Evolutionary conservation across 2,888 invertebrate genomes (phyloP).

Genomic region (Muscina levida): DNA sequence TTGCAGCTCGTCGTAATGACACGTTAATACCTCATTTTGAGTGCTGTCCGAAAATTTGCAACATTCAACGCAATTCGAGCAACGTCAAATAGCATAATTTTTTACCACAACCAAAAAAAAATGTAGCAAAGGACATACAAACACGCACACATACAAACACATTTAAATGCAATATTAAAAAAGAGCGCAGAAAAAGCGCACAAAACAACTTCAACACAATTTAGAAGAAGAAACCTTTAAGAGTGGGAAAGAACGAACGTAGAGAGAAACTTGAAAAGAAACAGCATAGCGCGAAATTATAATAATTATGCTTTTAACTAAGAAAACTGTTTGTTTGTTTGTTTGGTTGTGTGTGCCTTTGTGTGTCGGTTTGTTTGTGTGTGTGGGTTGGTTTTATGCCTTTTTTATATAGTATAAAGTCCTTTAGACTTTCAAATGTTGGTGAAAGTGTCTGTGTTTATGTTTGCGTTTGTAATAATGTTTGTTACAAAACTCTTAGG

Average conservation of each 20-base stretch:
- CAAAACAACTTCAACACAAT: background rate
- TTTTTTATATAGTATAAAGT: background rate
- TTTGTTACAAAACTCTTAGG: too few species aligned
- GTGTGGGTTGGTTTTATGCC: background rate
- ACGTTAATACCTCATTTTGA: background rate
- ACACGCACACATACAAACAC: too few species aligned
- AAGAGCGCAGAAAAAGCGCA: too few species aligned
- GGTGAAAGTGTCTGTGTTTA: background rate
- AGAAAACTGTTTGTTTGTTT: constrained; percentile 26
- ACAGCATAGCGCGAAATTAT: constrained; percentile 25
- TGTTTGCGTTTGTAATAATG: background rate
- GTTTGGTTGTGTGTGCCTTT: constrained; percentile 1
- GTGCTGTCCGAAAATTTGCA: too few species aligned
- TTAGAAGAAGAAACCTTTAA: background rate
- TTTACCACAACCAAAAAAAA: too few species aligned
- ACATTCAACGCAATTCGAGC: too few species aligned
- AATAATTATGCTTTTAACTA: constrained; percentile 31
- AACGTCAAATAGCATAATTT: too few species aligned
- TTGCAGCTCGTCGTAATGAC: background rate
- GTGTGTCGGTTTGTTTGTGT: background rate
- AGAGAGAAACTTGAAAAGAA: constrained; percentile 8
- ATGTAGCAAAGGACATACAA: too few species aligned
- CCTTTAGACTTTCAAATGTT: background rate
- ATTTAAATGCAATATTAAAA: too few species aligned
- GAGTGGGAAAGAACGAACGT: background rate